Conservation (phyloP, 2,888 invertebrate genomes). For the Leptinotarsa haldemani region DNA sequence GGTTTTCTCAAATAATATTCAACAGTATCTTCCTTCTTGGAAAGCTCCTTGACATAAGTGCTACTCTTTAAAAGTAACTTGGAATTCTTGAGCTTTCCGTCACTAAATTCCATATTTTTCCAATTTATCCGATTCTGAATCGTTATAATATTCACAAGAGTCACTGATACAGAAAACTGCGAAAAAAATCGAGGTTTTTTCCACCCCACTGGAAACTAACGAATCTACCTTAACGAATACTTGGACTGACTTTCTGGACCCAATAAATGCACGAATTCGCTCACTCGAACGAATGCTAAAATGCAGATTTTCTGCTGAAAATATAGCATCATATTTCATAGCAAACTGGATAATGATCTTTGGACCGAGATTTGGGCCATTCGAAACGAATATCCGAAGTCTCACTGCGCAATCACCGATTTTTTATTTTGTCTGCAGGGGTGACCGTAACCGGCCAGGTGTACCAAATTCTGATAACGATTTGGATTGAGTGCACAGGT, state of each 20-base stretch:
- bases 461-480: conserved; percentile 27
- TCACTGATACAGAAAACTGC: no score
- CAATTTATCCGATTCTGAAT: no score
- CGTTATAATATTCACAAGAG: no score
- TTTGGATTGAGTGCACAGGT: conserved; percentile 13
- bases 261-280: conserved; percentile 10
- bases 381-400: conserved; percentile 26
- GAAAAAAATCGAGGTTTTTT: not conserved
- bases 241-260: not conserved
- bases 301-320: conserved; percentile 28
- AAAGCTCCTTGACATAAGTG: no score
- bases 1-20: no score
- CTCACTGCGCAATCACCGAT: conserved; percentile 33
- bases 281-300: conserved; percentile 9
- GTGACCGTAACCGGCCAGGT: conserved; percentile 31
- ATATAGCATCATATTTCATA: conserved; percentile 26
- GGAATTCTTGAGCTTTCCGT: no score
- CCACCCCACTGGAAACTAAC: not conserved
- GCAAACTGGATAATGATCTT: conserved; percentile 31
- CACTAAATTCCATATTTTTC: no score
- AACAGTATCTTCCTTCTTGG: no score
- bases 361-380: conserved; percentile 25
- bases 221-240: not conserved
- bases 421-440: conserved; percentile 28
- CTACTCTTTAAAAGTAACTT: no score